Base-by-base conservation (phyloP, 2,113 vertebrate genomes). In the Ranitomeya imitator region DNA sequence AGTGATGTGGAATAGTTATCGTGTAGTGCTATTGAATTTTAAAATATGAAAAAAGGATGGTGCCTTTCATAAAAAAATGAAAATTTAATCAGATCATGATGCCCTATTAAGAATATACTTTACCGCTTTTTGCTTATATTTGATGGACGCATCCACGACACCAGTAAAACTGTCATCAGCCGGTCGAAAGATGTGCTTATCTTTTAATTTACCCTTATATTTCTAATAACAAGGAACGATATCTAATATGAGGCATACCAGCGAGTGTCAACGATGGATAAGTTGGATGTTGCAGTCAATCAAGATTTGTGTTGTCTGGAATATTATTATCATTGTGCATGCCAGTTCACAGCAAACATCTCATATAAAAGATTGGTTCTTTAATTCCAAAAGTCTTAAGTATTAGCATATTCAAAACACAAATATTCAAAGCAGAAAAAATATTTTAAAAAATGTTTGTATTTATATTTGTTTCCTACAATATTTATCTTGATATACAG, bases 261-360 rank as follows among this genome's bases (percentile, higher is more conserved):
- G 51, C n/a, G n/a, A 23, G 86, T 87, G 86, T 87, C 86, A 87
- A 9, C 79, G 79, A 81, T 69, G 37, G 79, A 87, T 87, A 87
- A 87, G 78, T 82, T 82, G 65, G 67, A 60, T 73, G 67, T 87
- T 87, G 65, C 86, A 87, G 86, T 87, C 86, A 87, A 87, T 87
- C 86, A 87, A 57, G 26, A 26, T 71, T 71, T 51, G 26, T 57
- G 60, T 69, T 82, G 21, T 87, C 79, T 82, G 18, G 63, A 74
- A 73, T 87, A 87, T 87, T 81, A 82, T 61, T 79, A 77, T 65
- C 74, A 71, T 13, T 61, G 31, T 73, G 73, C 85, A 60, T 60
- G 18, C 67, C 67, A 51, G 61, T 81, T 87, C 81, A 83, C 19
- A 51, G 80, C 23, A 74, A 86, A 67, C 14, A 86, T 31, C 85